Evolutionary conservation across 2,797 vertebrate species (phyloP), one percentile per base, ranked within the genome.

Genomic region (Pelodytes ibericus): DNA sequence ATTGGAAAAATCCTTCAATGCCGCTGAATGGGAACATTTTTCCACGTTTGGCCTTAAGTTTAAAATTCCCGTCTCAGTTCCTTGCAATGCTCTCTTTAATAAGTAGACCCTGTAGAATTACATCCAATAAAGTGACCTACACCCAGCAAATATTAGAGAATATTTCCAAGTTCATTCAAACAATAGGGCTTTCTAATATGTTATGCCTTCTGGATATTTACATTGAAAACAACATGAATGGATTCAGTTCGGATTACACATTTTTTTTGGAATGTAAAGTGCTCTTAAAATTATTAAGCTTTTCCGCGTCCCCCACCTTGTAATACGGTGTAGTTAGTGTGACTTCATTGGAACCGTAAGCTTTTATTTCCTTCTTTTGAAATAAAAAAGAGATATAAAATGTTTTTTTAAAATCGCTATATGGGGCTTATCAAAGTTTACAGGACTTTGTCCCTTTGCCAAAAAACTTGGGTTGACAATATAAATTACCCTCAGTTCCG

Each of bases 261-360:
- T 47, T 41, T 71, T n/a, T 41, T 22, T 5, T 15, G 39, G 56
- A 59, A 59, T 47, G 27, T 47, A 59, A 71, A 59, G 16, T 7
- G 22, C 20, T 71, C 33, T 59, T 41, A 57, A 27, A 71, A 25
- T 27, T 2, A 67, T 31, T 67, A 51, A 51, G 2, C 57, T 20
- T 60, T 16, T 65, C 15, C 24, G 2, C 57, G 20, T 60, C 22
- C 73, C 15, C 24, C 47, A 67, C 68, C 72, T 64, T 75, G 63
- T 22, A 27, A 24, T 20, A 7, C 31, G 3, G 9, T 68, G 47
- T 15, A 7, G 27, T 33, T 31, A 47, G 25, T 68, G 31, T 62
- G 47, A 70, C 27, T 71, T 57, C 16, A 56, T 18, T 8, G 71
- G 60, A 47, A 65, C 22, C 7, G 41, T 11, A 26, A 15, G 60